These are phyloP conservation scores for Chymomyza fuscimana DNA, from an alignment of 2,888 invertebrate genomes.

Conservation along the genomic window DNA sequence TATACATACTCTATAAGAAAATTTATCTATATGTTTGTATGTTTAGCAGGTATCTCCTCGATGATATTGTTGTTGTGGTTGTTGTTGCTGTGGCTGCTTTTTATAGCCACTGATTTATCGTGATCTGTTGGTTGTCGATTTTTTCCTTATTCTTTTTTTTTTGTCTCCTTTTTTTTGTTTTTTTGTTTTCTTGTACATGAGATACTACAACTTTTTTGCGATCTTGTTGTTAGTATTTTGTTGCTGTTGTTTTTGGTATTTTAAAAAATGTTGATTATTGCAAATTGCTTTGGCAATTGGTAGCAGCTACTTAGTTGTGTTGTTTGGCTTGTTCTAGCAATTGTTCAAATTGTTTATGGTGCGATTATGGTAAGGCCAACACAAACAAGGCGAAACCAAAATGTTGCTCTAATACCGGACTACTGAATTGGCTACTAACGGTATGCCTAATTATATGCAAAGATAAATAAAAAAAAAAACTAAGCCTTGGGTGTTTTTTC, in stretches of 20 bases:
- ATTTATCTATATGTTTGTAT: slow-evolving; percentile 29
- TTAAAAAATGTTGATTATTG: slow-evolving; percentile 71
- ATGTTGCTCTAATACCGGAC: neutral
- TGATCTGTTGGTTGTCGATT: slow-evolving; percentile 73
- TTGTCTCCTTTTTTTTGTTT: slow-evolving; percentile 32
- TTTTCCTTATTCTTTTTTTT: slow-evolving; percentile 61
- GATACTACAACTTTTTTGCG: slow-evolving; percentile 46
- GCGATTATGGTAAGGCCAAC: slow-evolving; percentile 2
- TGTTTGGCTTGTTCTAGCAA: slow-evolving; percentile 40
- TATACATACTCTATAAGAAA: neutral
- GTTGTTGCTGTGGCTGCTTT: slow-evolving; percentile 46
- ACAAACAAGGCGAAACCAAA: slow-evolving; percentile 12
- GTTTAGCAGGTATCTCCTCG: neutral
- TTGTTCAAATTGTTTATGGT: slow-evolving; percentile 29
- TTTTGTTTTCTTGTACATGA: slow-evolving; percentile 13
- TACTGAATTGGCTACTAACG: slow-evolving; percentile 1
- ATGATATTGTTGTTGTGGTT: slow-evolving; percentile 41
- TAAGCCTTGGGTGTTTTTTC: slow-evolving; percentile 15
- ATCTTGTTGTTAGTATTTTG: slow-evolving; percentile 25
- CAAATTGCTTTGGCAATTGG: slow-evolving; percentile 75
- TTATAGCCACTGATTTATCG: slow-evolving; percentile 72
- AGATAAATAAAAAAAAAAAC: slow-evolving; percentile 8
- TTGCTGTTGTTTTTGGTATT: slow-evolving; percentile 27
- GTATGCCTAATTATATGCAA: slow-evolving; percentile 8
- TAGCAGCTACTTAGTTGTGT: slow-evolving; percentile 71